Evolutionary conservation across 2,888 invertebrate genomes (phyloP).

Genomic region (Spilosoma lubricipeda): DNA sequence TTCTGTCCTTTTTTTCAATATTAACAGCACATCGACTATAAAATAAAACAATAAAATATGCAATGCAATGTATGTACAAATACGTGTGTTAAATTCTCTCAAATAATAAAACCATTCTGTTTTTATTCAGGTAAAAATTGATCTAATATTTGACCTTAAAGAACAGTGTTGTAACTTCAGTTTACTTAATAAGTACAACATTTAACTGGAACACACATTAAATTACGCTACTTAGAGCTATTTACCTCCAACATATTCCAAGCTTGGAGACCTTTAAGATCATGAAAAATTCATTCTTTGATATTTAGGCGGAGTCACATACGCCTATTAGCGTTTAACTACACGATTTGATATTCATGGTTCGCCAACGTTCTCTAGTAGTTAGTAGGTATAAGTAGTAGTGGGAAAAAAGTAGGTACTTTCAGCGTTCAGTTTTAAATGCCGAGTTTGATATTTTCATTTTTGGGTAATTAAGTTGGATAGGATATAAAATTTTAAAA

Average conservation of each 20-base stretch:
- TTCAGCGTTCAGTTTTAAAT: background rate
- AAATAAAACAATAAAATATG: background rate
- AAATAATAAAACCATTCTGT: background rate
- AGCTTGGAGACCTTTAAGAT: constrained; percentile 27
- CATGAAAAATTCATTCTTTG: constrained; percentile 45
- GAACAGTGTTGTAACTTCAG: background rate
- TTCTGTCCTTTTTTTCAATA: background rate
- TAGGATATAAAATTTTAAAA: background rate
- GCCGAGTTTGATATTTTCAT: background rate
- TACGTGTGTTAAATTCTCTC: background rate
- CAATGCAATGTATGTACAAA: too few species aligned
- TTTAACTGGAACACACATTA: constrained; percentile 19
- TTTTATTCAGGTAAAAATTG: background rate
- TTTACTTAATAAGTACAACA: constrained; percentile 10
- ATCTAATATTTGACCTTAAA: background rate
- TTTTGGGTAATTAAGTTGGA: background rate
- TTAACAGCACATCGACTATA: background rate
- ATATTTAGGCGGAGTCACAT: constrained; percentile 31
- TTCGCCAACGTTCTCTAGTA: background rate
- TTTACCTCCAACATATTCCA: constrained; percentile 33
- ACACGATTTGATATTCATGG: constrained; percentile 2
- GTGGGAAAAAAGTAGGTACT: background rate
- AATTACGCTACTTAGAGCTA: constrained; percentile 27
- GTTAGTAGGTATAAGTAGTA: background rate
- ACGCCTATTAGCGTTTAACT: background rate